phyloP scores from a whole-genome alignment of 2,888 invertebrate species.

The Drosophila recens region DNA sequence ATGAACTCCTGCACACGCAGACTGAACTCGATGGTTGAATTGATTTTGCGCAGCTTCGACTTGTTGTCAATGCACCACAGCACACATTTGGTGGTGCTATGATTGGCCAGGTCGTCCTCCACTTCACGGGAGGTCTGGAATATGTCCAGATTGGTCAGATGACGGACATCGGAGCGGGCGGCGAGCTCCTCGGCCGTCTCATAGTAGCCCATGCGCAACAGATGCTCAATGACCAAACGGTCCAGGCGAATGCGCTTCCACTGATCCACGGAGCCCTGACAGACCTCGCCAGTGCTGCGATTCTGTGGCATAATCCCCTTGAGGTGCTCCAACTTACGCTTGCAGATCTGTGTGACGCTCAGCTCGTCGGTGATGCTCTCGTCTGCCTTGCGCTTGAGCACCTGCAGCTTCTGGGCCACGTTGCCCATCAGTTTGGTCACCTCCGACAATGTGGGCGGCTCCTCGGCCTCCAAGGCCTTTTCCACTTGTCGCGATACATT shows the following conservation, averaged over 20 bases:
- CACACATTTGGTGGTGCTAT: slow-evolving; percentile 95
- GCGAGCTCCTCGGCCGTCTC: slow-evolving; percentile 96
- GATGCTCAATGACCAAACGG: slow-evolving; percentile 98
- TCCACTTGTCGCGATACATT: slow-evolving; percentile 90
- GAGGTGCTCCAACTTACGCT: slow-evolving; percentile 95
- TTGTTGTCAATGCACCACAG: slow-evolving; percentile 99
- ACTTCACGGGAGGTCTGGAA: slow-evolving; percentile 93
- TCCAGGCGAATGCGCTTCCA: slow-evolving; percentile 88
- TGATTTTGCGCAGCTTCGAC: slow-evolving; percentile 96
- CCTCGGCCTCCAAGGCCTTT: slow-evolving; percentile 82
- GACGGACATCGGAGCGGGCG: slow-evolving; percentile 91
- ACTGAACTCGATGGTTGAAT: slow-evolving; percentile 98
- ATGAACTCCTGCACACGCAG: slow-evolving; percentile 94
- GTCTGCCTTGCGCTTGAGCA: slow-evolving; percentile 96
- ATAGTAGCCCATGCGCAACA: slow-evolving; percentile 97
- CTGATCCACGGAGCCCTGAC: slow-evolving; percentile 83
- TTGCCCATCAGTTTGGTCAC: slow-evolving; percentile 93
- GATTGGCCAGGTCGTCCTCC: slow-evolving; percentile 92
- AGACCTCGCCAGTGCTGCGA: slow-evolving; percentile 77
- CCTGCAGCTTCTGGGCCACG: slow-evolving; percentile 95
- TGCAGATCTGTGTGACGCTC: slow-evolving; percentile 95
- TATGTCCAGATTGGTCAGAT: slow-evolving; percentile 96
- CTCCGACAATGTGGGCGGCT: slow-evolving; percentile 87
- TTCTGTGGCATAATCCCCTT: slow-evolving; percentile 85
- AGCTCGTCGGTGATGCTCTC: slow-evolving; percentile 97